Evolutionary conservation across 2,113 vertebrate species (phyloP).

Genomic region (Petrocephalus zakoni): DNA sequence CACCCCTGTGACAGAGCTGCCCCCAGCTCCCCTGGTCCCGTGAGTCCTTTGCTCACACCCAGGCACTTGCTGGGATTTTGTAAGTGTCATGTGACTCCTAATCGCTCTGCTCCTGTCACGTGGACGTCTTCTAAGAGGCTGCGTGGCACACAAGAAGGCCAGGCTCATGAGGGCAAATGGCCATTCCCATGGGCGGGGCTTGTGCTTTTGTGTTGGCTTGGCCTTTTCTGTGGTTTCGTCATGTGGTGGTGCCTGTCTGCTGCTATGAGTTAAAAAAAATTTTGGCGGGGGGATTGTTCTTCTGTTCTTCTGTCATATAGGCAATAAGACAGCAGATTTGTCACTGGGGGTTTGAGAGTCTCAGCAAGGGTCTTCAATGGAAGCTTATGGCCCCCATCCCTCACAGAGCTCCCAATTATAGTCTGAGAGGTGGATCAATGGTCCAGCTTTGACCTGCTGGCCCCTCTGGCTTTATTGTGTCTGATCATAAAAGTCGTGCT

Average conservation of each 20-base stretch:
- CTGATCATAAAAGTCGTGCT: constrained; percentile 37
- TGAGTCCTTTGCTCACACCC: too few species aligned
- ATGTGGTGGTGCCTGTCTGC: background rate
- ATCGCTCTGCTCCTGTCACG: constrained; percentile 28
- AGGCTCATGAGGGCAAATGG: background rate
- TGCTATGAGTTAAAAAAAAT: background rate
- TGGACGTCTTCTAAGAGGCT: constrained; percentile 14
- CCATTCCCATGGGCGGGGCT: background rate
- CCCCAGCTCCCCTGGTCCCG: too few species aligned
- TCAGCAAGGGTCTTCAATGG: constrained; percentile 14
- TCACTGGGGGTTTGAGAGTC: background rate
- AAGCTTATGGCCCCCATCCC: background rate
- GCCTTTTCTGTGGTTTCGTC: background rate
- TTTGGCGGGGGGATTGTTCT: background rate
- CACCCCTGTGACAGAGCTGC: too few species aligned
- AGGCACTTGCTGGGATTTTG: constrained; percentile 36
- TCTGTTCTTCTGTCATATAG: background rate
- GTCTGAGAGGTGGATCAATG: constrained; percentile 47
- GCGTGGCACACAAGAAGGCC: background rate
- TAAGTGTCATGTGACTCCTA: constrained; percentile 24
- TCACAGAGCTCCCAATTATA: constrained; percentile 38
- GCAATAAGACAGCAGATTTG: background rate
- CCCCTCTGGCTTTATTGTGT: constrained; percentile 44
- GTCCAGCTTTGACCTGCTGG: constrained; percentile 42
- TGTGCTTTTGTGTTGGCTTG: background rate